phyloP scores from a whole-genome alignment of 2,797 vertebrate species.

The Ctenopoma kingsleyae region DNA sequence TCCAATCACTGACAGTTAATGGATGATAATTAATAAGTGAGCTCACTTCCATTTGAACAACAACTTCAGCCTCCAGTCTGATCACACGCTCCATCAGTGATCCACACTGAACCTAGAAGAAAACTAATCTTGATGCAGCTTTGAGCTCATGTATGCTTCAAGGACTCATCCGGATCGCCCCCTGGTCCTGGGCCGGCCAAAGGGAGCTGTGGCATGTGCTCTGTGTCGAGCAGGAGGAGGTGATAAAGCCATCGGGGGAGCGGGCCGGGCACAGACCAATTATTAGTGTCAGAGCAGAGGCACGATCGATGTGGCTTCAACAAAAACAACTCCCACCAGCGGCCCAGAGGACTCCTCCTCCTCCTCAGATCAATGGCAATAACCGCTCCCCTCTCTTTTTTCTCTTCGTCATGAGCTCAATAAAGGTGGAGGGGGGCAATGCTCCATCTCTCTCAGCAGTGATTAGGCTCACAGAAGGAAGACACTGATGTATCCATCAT shows the following conservation, averaged over 20 bases:
- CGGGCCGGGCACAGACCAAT: slow-evolving; percentile 31
- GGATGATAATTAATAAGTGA: no score
- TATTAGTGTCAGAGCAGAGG: slow-evolving; percentile 60
- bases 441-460: slow-evolving; percentile 31
- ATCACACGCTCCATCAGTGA: no score
- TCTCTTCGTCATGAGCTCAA: slow-evolving; percentile 33
- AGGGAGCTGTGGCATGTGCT: background rate
- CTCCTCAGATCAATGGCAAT: slow-evolving; percentile 67
- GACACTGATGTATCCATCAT: slow-evolving; percentile 42
- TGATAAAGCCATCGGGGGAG: slow-evolving; percentile 24
- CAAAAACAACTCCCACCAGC: slow-evolving; percentile 44
- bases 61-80: no score
- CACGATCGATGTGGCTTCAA: slow-evolving; percentile 54
- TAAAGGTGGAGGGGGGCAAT: slow-evolving; percentile 26
- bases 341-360: slow-evolving; percentile 25
- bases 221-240: background rate
- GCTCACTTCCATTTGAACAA: no score
- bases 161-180: background rate
- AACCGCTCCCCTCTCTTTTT: slow-evolving; percentile 10
- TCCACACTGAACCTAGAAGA: no score
- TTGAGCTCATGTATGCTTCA: background rate
- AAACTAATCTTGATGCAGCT: background rate
- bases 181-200: background rate
- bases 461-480: slow-evolving; percentile 33
- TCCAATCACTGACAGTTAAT: no score